phyloP scores from a whole-genome alignment of 2,113 vertebrate genomes.

The Megaceryle torquata region DNA sequence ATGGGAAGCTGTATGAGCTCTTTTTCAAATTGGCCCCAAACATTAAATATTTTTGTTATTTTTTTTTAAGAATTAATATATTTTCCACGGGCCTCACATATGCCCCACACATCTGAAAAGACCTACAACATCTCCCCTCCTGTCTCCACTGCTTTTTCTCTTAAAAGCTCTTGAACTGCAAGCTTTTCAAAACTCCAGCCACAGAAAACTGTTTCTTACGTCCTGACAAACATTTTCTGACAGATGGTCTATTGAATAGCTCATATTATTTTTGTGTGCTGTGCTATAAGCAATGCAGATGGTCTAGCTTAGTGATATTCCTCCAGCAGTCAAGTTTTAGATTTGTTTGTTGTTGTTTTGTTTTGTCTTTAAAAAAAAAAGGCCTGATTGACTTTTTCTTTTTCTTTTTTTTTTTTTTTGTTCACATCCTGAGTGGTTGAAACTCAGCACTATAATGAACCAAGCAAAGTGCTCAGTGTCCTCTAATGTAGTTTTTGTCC shows the following conservation, averaged over 20 bases:
- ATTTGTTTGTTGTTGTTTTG: slow-evolving; percentile 10
- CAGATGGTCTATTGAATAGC: slow-evolving; percentile 41
- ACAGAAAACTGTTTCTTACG: not conserved
- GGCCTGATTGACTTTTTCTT: slow-evolving; percentile 17
- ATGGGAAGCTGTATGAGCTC: not conserved
- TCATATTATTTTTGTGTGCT: slow-evolving; percentile 42
- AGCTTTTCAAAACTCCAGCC: not conserved
- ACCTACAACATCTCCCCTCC: not conserved
- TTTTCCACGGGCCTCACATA: not conserved
- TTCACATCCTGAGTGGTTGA: slow-evolving; percentile 18
- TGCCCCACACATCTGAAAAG: not conserved
- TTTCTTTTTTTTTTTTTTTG: not conserved
- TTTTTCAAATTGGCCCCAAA: not conserved
- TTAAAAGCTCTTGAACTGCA: not conserved
- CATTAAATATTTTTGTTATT: not conserved
- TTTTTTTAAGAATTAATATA: not conserved
- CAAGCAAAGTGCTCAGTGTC: slow-evolving; percentile 47
- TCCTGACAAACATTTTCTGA: slow-evolving; percentile 32
- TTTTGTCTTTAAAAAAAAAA: not conserved
- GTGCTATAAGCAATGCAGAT: slow-evolving; percentile 56
- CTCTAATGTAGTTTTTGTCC: slow-evolving; percentile 57
- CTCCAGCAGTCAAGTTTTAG: slow-evolving; percentile 45
- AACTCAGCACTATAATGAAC: slow-evolving; percentile 49
- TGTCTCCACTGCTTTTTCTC: not conserved
- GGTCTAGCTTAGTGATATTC: slow-evolving; percentile 38